Conservation (phyloP, 2,797 vertebrate genomes). For the Gymnothorax javanicus region DNA sequence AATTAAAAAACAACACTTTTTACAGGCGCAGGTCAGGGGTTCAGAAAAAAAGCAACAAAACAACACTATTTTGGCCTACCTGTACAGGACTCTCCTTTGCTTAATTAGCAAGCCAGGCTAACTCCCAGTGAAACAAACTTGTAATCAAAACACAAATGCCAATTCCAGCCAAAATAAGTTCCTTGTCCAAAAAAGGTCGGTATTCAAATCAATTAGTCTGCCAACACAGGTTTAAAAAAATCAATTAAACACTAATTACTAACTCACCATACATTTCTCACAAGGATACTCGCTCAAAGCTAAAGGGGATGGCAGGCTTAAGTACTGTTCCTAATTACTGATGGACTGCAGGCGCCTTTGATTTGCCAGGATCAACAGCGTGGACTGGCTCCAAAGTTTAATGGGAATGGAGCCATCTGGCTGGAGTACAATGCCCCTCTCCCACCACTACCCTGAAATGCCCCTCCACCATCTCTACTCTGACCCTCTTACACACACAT, state of each 20-base stretch:
- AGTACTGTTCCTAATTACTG: not conserved
- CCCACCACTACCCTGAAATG: not conserved
- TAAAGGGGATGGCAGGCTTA: not conserved
- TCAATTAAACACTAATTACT: not conserved
- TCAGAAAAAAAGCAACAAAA: not conserved
- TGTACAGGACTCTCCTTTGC: not conserved
- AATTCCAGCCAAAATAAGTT: not conserved
- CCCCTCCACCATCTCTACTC: not conserved
- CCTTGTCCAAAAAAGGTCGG: not conserved
- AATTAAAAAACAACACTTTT: not conserved
- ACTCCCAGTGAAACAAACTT: not conserved
- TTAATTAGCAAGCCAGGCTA: not conserved
- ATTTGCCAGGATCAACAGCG: not conserved
- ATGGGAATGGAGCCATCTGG: not conserved
- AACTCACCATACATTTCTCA: not conserved
- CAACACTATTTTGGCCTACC: not conserved
- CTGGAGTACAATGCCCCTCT: not conserved
- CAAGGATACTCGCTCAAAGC: not conserved
- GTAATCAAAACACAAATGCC: not conserved
- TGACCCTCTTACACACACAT: too few relatives aligned
- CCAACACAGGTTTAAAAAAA: not conserved
- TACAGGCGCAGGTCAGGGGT: not conserved
- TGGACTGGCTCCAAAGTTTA: not conserved
- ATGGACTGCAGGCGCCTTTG: not conserved
- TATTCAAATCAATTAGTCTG: not conserved